Base-by-base conservation (phyloP, 2,888 invertebrate genomes). In the Apotomis capreana region DNA sequence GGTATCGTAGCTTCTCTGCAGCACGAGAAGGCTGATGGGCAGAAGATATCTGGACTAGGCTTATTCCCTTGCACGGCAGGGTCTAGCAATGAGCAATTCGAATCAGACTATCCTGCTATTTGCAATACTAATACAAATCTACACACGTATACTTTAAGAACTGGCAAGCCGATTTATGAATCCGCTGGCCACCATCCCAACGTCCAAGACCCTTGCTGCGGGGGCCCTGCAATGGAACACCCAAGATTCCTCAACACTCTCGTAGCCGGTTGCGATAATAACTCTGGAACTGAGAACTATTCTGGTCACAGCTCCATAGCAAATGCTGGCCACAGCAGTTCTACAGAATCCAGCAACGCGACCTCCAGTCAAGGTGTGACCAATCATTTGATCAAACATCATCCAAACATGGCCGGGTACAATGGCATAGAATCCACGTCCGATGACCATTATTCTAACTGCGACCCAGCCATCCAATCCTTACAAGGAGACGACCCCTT, bases 101-200 rank as follows among this genome's bases (percentile, higher is more conserved):
- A 96, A 78, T 96, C 97, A 5, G 95, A 96, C 77, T 97, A 97
- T 84, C 97, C 97, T 5, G 96, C 97, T 10, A 96, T 97, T 77
- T 97, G 97, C 84, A 97, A 96, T 81, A 96, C 97, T 4, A 97
- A 97, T 81, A 96, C 97, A 9, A 97, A 97, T 77, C 95, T 97
- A 10, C 95, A 97, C 78, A 97, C 97, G 61, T 97, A 97, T 83
- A 96, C 97, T 0, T 91, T 96, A 85, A 94, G 96, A 74, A 96
- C 96, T 5, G 96, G 96, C 0, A 96, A 96, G 83, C 95, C 96
- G 49, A 95, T 96, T 60, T 96, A 96, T 82, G 96, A 96, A 83
- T 95, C 89, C 4, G 85, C 90, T 10, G 89, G 90, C 1, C 92
- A 90, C 68, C 92, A 91, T 78, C 89, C 91, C 0, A 87, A 79